phyloP scores from a whole-genome alignment of 2,113 vertebrate species.

The Donacobius atricapilla region DNA sequence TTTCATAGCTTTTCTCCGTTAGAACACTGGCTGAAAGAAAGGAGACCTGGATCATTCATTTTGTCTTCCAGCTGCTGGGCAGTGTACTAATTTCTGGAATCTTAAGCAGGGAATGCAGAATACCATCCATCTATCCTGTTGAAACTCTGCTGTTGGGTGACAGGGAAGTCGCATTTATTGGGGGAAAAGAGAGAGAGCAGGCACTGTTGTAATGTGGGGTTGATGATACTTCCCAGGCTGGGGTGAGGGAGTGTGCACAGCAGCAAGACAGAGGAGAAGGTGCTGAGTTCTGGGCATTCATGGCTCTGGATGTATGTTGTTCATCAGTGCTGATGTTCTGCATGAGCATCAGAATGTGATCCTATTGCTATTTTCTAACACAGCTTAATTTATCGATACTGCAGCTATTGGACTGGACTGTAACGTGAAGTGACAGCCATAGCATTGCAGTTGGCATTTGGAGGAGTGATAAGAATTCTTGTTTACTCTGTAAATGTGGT shows the following conservation, averaged over 20 bases:
- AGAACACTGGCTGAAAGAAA: background rate
- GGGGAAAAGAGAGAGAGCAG: background rate
- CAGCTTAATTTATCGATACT: constrained; percentile 35
- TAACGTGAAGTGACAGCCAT: constrained; percentile 43
- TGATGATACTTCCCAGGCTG: background rate
- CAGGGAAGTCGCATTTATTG: background rate
- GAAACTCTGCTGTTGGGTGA: background rate
- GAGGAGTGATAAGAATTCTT: constrained; percentile 48
- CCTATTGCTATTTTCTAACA: background rate
- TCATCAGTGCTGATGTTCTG: background rate
- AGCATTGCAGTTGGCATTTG: background rate
- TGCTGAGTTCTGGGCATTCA: background rate
- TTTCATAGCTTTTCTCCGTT: background rate
- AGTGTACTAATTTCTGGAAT: background rate
- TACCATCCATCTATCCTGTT: background rate
- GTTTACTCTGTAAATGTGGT: constrained; percentile 29
- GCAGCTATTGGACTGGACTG: background rate
- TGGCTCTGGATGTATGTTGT: background rate
- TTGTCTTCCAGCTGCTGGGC: background rate
- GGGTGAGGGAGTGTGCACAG: background rate
- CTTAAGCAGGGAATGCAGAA: background rate
- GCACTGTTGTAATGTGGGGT: background rate
- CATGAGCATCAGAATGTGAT: background rate
- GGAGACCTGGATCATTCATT: background rate
- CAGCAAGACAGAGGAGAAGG: background rate